Base-by-base conservation (phyloP, 2,113 vertebrate genomes). In the Labeo rohita region DNA sequence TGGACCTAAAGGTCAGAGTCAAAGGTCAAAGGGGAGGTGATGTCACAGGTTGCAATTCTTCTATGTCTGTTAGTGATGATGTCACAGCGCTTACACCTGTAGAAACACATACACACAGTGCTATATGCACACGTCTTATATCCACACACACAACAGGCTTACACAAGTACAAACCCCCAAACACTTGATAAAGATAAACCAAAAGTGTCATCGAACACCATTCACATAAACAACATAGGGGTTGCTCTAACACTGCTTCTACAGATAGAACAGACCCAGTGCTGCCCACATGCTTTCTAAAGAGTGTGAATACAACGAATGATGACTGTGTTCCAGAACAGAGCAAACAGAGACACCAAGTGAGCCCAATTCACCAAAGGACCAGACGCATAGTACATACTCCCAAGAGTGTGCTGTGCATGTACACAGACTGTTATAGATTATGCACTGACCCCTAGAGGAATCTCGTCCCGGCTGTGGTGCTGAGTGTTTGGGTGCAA, bases 31-130 rank as follows among this genome's bases (percentile, higher is more conserved):
- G 61, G 18, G 34, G 79, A 13, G 68, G 83, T 83, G 92, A 90
- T 54, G 91, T 97, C 96, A 99, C 91, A 97, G 93, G 95, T 96
- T 96, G 91, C 97, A 97, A 81, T 96, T 98, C 96, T 96, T 93
- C 96, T 93, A 97, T 92, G 97, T 94, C 95, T 96, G 94, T 98
- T 97, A 94, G 85, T 98, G 96, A 95, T 96, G 93, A 59, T 95
- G 94, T 93, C 96, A 94, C 94, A 96, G 97, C 95, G 98, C 97
- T 92, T 94, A 93, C 47, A 85, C 85, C 91, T 94, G 95, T 92
- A 75, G 82, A 83, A 89, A 89, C 85, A 88, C 77, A 83, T 39
- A 73, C 34, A 83, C 82, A 85, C 34, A 79, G 78, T 8, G 12
- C 79, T 85, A 79, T 86, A 81, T 82, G 52, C 79, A 77, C 83